Base-by-base conservation (phyloP, 2,797 vertebrate species). In the Huso huso region DNA sequence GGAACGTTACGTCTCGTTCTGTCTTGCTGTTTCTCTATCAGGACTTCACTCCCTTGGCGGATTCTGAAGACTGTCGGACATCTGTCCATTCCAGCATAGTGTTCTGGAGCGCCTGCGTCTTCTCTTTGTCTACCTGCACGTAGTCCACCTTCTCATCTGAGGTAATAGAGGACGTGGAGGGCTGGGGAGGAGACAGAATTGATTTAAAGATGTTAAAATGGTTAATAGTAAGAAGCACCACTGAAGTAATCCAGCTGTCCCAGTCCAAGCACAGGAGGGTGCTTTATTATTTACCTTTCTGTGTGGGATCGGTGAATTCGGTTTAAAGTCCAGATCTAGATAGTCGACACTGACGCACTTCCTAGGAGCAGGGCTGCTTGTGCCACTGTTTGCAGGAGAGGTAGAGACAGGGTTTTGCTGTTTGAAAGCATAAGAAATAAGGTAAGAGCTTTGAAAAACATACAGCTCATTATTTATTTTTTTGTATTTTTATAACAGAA, bases 61-160 rank as follows among this genome's bases (percentile, higher is more conserved):
- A 90, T 73, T 99, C 96, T 0, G 93, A 89, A 68, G 96, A 97
- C 88, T 98, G 96, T 66, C 97, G 91, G 73, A 96, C 95, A 0
- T 99, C 97, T 0, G 95, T 99, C 97, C 97, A 99, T 85, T 98
- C 96, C 85, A 96, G 95, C 96, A 97, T 98, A 78, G 96, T 99
- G 87, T 83, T 99, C 80, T 99, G 96, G 80, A 99, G 88, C 0
- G 97, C 97, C 77, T 95, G 93, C 0, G 96, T 99, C 91, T 96
- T 98, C 83, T 99, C 95, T 74, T 97, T 98, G 84, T 99, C 97
- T 64, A 99, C 97, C 71, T 99, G 95, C 55, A 99, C 97, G 0
- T 99, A 99, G 81, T 99, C 97, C 66, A 99, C 96, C 82, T 98
- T 98, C 84, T 98, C 95, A 0, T 98, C 95, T 0, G 96, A 98